Evolutionary conservation across 2,888 invertebrate species (phyloP), one percentile per base, ranked within the genome.

Genomic region (Noctua fimbriata): DNA sequence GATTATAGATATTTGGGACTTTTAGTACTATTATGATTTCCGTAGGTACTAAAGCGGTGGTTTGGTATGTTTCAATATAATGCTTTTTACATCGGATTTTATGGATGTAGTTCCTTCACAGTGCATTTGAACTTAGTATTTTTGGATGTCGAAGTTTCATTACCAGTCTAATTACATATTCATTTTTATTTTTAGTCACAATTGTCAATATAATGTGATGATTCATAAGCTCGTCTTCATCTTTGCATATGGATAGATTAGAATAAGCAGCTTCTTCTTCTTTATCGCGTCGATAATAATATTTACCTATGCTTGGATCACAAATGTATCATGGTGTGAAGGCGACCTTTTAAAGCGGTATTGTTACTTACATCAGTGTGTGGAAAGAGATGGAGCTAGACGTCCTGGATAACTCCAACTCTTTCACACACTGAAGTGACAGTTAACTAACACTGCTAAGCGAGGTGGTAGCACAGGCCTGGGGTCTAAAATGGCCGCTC

Each of bases 1-100:
- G 60, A 84, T 84, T n/a, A n/a, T n/a, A n/a, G n/a, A n/a, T n/a
- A 63, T 52, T 81, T 9, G n/a, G 14, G n/a, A 1, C 9, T 78
- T 55, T 80, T 72, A 71, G 32, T 81, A 16, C 12, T 18, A 44
- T 44, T 81, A 32, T 52, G 47, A 28, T 2, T 71, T 60, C 6
- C 0, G 16, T 24, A n/a, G 18, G n/a, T n/a, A n/a, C 7, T n/a
- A 32, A 41, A 63, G 7, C 3, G 21, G 3, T 32, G 12, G n/a
- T 70, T 63, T 52, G 44, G n/a, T 36, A 12, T 78, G 24, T 81
- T 21, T 60, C 9, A 63, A 63, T 63, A 16, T 12, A 60, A 36
- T 44, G 32, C 24, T 49, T 70, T 6, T 10, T 21, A 58, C 9
- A 55, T n/a, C 0, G 9, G 9, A 24, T 4, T 72, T 71, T 36